These are phyloP conservation scores for Chitala chitala DNA, from an alignment of 2,113 vertebrate species.

Conservation along the genomic window DNA sequence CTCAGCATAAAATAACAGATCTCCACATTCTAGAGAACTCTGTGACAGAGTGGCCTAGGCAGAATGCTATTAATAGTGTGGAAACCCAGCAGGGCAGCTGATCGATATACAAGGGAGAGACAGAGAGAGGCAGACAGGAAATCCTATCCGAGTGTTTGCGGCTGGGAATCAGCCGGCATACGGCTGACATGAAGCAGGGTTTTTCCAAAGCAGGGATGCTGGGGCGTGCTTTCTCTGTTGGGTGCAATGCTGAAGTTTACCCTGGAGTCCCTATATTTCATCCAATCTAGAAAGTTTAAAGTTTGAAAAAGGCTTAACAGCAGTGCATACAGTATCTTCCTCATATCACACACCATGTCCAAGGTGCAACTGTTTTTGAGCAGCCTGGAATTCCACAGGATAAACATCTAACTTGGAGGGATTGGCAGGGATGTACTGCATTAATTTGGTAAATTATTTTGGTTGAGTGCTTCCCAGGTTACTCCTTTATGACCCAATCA, in stretches of 20 bases:
- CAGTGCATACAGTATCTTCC: background rate
- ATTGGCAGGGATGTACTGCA: too few species aligned
- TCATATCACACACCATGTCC: too few species aligned
- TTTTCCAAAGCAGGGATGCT: background rate
- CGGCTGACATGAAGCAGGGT: background rate
- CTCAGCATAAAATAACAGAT: background rate
- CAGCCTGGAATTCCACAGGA: too few species aligned
- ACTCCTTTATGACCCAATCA: too few species aligned
- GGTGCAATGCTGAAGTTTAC: background rate
- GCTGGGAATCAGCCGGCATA: constrained; percentile 18
- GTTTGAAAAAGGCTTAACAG: background rate
- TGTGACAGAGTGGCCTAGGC: background rate
- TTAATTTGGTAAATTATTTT: too few species aligned
- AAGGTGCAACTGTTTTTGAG: too few species aligned
- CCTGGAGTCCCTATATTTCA: background rate
- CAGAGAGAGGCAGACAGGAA: constrained; percentile 38
- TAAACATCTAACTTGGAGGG: too few species aligned
- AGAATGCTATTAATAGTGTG: constrained; percentile 42
- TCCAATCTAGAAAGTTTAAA: background rate
- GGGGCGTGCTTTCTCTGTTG: too few species aligned
- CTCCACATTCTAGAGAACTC: constrained; percentile 14
- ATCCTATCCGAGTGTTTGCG: constrained; percentile 33
- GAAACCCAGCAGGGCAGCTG: constrained; percentile 32
- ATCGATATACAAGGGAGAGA: constrained; percentile 43
- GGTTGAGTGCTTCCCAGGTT: too few species aligned